phyloP scores from a whole-genome alignment of 1,140 invertebrate species.

The Euborellia annulipes region DNA sequence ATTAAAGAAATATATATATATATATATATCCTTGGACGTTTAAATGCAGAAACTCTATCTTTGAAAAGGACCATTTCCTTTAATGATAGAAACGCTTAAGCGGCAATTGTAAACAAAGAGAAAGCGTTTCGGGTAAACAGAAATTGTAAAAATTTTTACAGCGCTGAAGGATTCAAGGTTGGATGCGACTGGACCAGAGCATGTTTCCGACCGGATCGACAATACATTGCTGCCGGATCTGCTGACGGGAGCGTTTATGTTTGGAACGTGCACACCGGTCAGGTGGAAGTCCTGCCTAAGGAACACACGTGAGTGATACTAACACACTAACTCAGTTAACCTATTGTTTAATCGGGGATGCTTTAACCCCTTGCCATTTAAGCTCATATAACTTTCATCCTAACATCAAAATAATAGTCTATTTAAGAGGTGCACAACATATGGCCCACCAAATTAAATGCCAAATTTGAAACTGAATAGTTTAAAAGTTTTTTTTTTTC shows the following conservation, averaged over 20 bases:
- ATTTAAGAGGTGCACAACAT: too few relatives aligned
- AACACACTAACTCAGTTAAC: slow-evolving; percentile 8
- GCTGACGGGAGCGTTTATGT: slow-evolving; percentile 80
- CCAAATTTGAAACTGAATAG: too few relatives aligned
- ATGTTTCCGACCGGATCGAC: slow-evolving; percentile 77
- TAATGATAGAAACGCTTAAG: too few relatives aligned
- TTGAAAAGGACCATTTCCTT: too few relatives aligned
- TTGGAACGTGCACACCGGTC: slow-evolving; percentile 68
- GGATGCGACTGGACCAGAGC: slow-evolving; percentile 88
- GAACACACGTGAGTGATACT: slow-evolving; percentile 83
- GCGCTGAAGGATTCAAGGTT: slow-evolving; percentile 86
- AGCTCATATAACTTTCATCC: slow-evolving; percentile 3
- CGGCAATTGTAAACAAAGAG: too few relatives aligned
- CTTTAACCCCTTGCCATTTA: neutral
- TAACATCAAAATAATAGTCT: neutral
- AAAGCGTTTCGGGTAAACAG: too few relatives aligned
- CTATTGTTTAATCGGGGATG: neutral
- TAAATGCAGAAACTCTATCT: slow-evolving; percentile 3
- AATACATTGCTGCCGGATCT: slow-evolving; percentile 77
- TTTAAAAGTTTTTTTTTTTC: too few relatives aligned
- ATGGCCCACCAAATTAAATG: too few relatives aligned
- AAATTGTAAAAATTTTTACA: too few relatives aligned
- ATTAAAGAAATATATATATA: too few relatives aligned
- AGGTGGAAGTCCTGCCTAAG: slow-evolving; percentile 68
- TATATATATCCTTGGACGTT: too few relatives aligned